Evolutionary conservation across 2,797 vertebrate genomes (phyloP), one percentile per base, ranked within the genome.

Genomic region (Garrulus glandarius): DNA sequence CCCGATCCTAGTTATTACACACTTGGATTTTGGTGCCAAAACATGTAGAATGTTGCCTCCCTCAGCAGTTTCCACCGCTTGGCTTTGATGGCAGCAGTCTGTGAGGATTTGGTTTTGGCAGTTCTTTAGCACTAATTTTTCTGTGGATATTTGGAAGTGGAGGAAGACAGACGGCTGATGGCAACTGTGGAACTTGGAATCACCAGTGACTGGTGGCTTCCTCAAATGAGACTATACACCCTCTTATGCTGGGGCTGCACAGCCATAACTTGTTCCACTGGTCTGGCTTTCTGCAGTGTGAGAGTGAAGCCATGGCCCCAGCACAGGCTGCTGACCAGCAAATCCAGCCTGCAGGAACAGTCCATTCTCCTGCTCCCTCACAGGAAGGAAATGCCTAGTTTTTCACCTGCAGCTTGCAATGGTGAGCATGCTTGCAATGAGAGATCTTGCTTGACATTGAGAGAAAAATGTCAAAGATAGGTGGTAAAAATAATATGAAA

Each of bases 61-160:
- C 60, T 95, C 67, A 69, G 67, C 67, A 63, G 23, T 89, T 96
- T 88, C 57, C 61, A 61, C 43, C 50, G 59, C 55, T 60, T 0
- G 3, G 23, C 61, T 86, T 78, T 52, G 59, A 36, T 8, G 15
- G 43, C 37, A 88, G 44, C 44, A 64, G 21, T 39, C 53, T 11
- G 9, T 23, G 49, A 63, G 49, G 49, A 32, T 80, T 72, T 79
- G 60, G 34, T 74, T 96, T 94, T 91, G 94, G 76, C 85, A 84
- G 53, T 1, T 1, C 3, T 17, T 75, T 78, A 84, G 32, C 26
- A 22, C 27, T 92, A 61, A 76, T 78, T 78, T 90, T 91, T 36
- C 44, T 52, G 53, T 56, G 69, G 44, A 19, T 78, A 13, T 65
- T 74, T 77, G 46, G 55, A 68, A 8, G 60, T 34, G 41, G 60